Evolutionary conservation across 2,797 vertebrate species (phyloP).

Genomic region (Decapterus maruadsi): DNA sequence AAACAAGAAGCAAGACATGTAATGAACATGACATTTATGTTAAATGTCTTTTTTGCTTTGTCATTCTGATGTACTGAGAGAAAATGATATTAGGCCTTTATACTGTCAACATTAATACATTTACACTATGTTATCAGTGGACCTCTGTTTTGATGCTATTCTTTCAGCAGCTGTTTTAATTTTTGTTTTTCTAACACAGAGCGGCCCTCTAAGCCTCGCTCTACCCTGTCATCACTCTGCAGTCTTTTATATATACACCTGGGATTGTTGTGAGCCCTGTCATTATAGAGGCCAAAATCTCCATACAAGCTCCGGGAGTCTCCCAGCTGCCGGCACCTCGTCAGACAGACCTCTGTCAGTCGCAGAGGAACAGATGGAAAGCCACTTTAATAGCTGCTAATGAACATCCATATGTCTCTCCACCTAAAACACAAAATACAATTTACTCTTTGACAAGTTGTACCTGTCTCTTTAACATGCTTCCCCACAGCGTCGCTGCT

Average conservation of each 20-base stretch:
- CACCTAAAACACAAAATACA: background rate
- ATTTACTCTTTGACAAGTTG: background rate
- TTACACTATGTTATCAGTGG: background rate
- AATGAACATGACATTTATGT: too few relatives aligned
- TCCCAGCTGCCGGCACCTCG: slow-evolving; percentile 19
- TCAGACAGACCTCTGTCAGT: slow-evolving; percentile 2
- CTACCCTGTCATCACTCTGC: slow-evolving; percentile 28
- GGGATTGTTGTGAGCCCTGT: slow-evolving; percentile 32
- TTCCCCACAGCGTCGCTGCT: background rate
- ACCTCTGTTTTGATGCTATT: background rate
- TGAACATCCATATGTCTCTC: slow-evolving; percentile 10
- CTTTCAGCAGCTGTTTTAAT: slow-evolving; percentile 1
- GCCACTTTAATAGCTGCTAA: slow-evolving; percentile 15
- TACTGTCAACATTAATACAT: background rate
- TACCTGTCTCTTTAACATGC: background rate
- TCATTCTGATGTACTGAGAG: too few relatives aligned
- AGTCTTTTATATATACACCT: slow-evolving; percentile 26
- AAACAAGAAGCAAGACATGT: too few relatives aligned
- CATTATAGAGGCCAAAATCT: slow-evolving; percentile 27
- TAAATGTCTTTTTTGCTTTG: too few relatives aligned
- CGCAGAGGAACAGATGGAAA: slow-evolving; percentile 17
- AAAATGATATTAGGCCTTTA: too few relatives aligned
- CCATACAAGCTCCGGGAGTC: slow-evolving; percentile 14
- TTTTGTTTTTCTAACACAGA: slow-evolving; percentile 1
- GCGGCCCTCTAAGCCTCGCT: slow-evolving; percentile 7